Conservation (phyloP, 2,113 vertebrate species). For the Cyprinus carpio region DNA sequence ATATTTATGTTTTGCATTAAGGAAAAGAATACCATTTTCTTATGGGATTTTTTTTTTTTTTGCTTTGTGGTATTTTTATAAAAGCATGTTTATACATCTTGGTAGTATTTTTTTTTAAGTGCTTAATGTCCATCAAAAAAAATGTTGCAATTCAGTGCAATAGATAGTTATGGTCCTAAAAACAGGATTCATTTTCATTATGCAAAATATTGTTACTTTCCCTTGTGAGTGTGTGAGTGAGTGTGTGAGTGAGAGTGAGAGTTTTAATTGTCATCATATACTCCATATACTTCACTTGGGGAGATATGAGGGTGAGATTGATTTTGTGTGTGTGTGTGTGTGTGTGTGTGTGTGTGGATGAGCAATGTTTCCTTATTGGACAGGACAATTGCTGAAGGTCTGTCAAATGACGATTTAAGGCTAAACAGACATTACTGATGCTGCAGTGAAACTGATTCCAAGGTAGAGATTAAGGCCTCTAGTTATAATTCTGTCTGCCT, state of each 20-base stretch:
- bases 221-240: too few relatives aligned
- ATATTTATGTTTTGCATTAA: too few relatives aligned
- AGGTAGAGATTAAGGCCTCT: slow-evolving; percentile 47
- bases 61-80: too few relatives aligned
- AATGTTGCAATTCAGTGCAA: neutral
- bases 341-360: neutral
- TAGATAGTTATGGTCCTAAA: neutral
- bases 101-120: too few relatives aligned
- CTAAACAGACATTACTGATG: neutral
- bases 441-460: slow-evolving; percentile 32
- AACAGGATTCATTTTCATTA: neutral
- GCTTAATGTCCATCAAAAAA: too few relatives aligned
- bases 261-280: neutral
- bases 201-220: too few relatives aligned
- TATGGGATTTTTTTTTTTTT: too few relatives aligned
- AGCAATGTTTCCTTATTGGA: neutral
- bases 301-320: neutral
- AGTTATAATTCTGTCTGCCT: slow-evolving; percentile 34
- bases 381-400: neutral
- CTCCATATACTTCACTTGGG: too few relatives aligned
- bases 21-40: too few relatives aligned
- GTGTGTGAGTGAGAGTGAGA: too few relatives aligned
- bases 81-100: too few relatives aligned
- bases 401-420: slow-evolving; percentile 12
- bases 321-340: too few relatives aligned